Conservation (phyloP, 2,113 vertebrate species). For the Centropristis striata region DNA sequence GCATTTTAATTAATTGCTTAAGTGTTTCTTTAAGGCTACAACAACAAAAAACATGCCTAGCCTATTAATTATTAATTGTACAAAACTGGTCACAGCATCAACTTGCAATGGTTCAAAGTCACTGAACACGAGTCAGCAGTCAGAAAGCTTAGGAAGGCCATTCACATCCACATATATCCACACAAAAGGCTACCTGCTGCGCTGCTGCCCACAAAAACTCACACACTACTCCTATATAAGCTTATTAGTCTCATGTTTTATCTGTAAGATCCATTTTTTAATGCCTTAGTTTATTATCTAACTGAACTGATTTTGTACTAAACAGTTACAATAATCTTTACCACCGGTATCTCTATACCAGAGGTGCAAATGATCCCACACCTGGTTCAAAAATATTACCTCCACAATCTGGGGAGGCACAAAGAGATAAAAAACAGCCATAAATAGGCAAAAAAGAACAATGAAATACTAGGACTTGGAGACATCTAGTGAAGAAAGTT, state of each 20-base stretch:
- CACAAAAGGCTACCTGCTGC: too few species aligned
- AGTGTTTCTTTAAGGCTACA: neutral
- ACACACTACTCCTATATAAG: too few species aligned
- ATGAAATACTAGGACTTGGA: neutral
- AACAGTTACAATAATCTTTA: too few species aligned
- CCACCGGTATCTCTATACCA: neutral
- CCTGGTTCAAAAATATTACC: slow-evolving; percentile 28
- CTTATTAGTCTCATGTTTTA: too few species aligned
- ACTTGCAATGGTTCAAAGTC: neutral
- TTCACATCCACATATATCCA: too few species aligned
- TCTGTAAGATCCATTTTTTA: too few species aligned
- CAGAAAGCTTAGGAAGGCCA: neutral
- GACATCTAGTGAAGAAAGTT: slow-evolving; percentile 10
- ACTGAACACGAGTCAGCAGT: too few species aligned
- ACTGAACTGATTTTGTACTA: too few species aligned
- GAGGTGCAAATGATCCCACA: slow-evolving; percentile 33
- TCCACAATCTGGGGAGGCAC: slow-evolving; percentile 5
- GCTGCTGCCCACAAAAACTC: too few species aligned
- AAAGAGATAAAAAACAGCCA: neutral
- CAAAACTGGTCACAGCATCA: neutral
- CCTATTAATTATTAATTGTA: neutral
- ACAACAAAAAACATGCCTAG: neutral
- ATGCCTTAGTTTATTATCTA: too few species aligned
- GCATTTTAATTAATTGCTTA: slow-evolving; percentile 23
- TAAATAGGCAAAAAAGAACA: neutral